Percentiles rank a stretch among this genome's conserved stretches.
Evolutionary conservation across 2,113 vertebrate species (phyloP).

Genomic region (Vireo altiloquus): DNA sequence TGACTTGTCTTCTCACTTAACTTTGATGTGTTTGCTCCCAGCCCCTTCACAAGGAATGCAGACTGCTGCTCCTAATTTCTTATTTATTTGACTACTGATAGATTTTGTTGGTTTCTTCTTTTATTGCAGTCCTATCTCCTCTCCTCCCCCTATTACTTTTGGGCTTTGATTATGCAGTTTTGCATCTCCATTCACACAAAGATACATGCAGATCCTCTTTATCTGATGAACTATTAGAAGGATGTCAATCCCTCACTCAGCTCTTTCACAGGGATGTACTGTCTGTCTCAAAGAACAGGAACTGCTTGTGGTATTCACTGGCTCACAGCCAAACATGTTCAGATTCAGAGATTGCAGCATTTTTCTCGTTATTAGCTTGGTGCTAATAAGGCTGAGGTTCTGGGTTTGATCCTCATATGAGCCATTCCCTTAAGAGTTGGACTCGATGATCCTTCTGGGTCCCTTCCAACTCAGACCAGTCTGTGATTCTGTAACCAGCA

Average conservation of each 20-base stretch:
- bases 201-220: not conserved
- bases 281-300: not conserved
- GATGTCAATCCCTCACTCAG: not conserved
- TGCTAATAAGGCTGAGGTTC: not conserved
- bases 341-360: not conserved
- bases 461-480: not conserved
- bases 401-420: not conserved
- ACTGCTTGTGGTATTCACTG: not conserved
- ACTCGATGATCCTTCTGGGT: not conserved
- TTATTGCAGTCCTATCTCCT: not conserved
- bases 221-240: not conserved
- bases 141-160: not conserved
- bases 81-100: not conserved
- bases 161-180: not conserved
- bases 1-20: not conserved
- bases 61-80: not conserved
- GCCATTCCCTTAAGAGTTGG: not conserved
- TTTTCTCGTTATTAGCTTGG: not conserved
- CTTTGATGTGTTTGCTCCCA: not conserved
- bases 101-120: not conserved
- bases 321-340: not conserved
- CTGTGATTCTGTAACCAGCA: not conserved
- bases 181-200: not conserved
- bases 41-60: not conserved
- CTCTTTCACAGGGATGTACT: not conserved